Evolutionary conservation across 2,888 invertebrate species (phyloP).

Genomic region (Chalcis sispes): DNA sequence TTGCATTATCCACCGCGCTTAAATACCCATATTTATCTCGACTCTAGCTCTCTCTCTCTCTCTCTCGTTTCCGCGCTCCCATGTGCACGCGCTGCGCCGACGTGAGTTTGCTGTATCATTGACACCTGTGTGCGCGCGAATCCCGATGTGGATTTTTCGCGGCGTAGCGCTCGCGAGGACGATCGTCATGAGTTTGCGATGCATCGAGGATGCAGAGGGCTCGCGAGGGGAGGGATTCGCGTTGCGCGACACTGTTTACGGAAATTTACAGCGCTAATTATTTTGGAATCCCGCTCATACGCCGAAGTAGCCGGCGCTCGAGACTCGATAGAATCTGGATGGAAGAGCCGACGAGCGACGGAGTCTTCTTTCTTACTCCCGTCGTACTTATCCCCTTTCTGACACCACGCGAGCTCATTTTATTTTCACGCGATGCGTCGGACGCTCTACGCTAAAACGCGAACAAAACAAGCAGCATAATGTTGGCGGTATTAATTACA

Average conservation of each 20-base stretch:
- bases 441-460: conserved; percentile 21
- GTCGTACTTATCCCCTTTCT: conserved; percentile 60
- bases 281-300: conserved; percentile 24
- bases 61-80: not conserved
- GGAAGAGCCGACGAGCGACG: too few relatives aligned
- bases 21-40: conserved; percentile 73
- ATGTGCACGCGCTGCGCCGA: too few relatives aligned
- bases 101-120: too few relatives aligned
- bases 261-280: conserved; percentile 49
- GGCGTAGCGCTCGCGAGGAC: conserved; percentile 65
- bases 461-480: conserved; percentile 65
- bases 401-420: conserved; percentile 20
- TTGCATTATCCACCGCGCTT: conserved; percentile 71
- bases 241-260: conserved; percentile 14
- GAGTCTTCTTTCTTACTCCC: too few relatives aligned
- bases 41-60: conserved; percentile 62
- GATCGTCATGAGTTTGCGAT: not conserved
- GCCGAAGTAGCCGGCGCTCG: not conserved
- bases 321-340: conserved; percentile 59
- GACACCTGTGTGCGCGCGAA: conserved; percentile 32
- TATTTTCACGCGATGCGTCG: conserved; percentile 27
- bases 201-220: not conserved
- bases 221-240: not conserved
- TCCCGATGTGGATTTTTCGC: conserved; percentile 63
- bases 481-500: conserved; percentile 69